Evolutionary conservation across 2,113 vertebrate genomes (phyloP).

Genomic region (Bothrops jararaca): DNA sequence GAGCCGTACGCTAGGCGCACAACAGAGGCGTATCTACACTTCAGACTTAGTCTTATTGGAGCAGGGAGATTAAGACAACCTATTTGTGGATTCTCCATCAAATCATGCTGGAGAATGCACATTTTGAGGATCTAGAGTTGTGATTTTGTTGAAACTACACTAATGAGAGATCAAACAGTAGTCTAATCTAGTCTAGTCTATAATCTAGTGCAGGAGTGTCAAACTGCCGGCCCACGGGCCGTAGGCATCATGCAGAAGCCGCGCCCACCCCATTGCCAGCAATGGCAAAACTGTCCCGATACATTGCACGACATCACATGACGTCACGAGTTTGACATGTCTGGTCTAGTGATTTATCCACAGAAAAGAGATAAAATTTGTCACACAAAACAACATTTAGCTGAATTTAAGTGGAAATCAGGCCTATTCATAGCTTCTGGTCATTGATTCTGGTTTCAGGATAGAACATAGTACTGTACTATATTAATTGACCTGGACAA

Average conservation of each 20-base stretch:
- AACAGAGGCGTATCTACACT: too few relatives aligned
- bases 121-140: not conserved
- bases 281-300: too few relatives aligned
- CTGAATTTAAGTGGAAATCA: not conserved
- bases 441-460: not conserved
- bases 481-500: not conserved
- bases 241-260: too few relatives aligned
- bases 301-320: too few relatives aligned
- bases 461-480: not conserved
- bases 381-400: not conserved
- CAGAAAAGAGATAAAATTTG: not conserved
- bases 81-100: too few relatives aligned
- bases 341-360: not conserved
- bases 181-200: not conserved
- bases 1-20: too few relatives aligned
- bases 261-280: too few relatives aligned
- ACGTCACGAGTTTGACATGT: too few relatives aligned
- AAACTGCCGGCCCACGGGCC: too few relatives aligned
- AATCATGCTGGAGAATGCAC: too few relatives aligned
- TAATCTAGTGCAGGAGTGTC: not conserved
- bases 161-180: not conserved
- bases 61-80: too few relatives aligned
- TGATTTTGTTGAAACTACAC: not conserved
- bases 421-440: not conserved
- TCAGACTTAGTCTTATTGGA: too few relatives aligned